phyloP scores from a whole-genome alignment of 2,888 invertebrate genomes.

The Chaetoderma sp. region DNA sequence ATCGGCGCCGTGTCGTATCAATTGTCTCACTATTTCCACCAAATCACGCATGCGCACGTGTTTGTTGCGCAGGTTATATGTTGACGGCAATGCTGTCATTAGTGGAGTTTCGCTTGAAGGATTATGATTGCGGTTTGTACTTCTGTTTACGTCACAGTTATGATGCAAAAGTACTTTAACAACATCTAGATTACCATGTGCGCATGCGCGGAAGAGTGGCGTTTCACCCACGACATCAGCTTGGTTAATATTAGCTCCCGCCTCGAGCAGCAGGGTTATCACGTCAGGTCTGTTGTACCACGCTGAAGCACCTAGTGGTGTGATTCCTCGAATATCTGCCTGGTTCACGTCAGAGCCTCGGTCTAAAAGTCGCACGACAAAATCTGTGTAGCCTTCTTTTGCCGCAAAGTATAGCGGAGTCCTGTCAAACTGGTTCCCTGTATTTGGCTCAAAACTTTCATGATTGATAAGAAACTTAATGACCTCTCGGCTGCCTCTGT shows the following conservation, averaged over 20 bases:
- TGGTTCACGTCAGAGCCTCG: constrained; percentile 31
- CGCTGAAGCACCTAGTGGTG: constrained; percentile 34
- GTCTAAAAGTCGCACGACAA: constrained; percentile 20
- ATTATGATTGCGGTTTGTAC: constrained; percentile 18
- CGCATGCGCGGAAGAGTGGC: constrained; percentile 38
- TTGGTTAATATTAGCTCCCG: constrained; percentile 37
- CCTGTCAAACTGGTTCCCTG: constrained; percentile 32
- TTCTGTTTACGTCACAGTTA: constrained; percentile 28
- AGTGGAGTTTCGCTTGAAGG: constrained; percentile 26
- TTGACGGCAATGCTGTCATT: constrained; percentile 34
- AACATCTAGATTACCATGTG: constrained; percentile 17
- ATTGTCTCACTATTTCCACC: constrained; percentile 27
- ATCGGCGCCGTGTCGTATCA: constrained; percentile 34
- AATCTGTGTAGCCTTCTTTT: constrained; percentile 13
- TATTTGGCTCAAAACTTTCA: constrained; percentile 27
- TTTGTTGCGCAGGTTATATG: not conserved
- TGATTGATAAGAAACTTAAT: constrained; percentile 19
- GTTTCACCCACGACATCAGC: constrained; percentile 30
- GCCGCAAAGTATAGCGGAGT: constrained; percentile 35
- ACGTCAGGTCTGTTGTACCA: constrained; percentile 17
- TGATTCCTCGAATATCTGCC: constrained; percentile 31
- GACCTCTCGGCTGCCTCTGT: constrained; percentile 5
- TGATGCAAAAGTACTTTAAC: constrained; percentile 22
- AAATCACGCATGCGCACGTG: constrained; percentile 27
- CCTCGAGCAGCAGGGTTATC: constrained; percentile 33